Conservation (phyloP, 2,113 vertebrate species). For the Etia nguti region DNA sequence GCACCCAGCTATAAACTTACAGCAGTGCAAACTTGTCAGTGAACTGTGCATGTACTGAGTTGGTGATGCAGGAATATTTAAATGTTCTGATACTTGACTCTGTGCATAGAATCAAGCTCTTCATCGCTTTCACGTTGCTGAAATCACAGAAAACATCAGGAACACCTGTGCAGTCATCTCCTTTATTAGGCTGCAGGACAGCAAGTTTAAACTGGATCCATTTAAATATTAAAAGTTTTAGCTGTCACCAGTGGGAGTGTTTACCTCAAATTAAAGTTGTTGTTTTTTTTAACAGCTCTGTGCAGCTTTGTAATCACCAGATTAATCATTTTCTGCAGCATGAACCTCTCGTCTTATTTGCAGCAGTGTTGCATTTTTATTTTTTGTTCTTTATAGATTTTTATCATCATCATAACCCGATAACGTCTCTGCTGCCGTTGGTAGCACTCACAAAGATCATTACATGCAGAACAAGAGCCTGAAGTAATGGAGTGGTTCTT, state of each 20-base stretch:
- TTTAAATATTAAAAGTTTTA: not conserved
- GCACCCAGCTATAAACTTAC: not conserved
- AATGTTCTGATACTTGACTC: not conserved
- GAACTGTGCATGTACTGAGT: not conserved
- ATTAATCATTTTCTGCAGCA: not conserved
- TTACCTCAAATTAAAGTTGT: not conserved
- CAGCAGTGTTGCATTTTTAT: rapidly evolving
- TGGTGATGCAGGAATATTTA: not conserved
- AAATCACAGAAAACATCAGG: not conserved
- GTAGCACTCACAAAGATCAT: too few relatives aligned
- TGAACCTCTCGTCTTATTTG: not conserved
- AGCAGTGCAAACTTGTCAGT: not conserved
- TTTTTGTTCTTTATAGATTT: not conserved
- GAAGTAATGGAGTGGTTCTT: too few relatives aligned
- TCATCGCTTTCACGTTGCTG: not conserved
- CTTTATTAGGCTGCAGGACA: not conserved
- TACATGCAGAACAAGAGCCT: too few relatives aligned
- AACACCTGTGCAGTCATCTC: rapidly evolving
- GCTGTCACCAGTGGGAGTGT: not conserved
- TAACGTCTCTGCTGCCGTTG: too few relatives aligned
- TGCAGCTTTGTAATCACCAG: rapidly evolving
- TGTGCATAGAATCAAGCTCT: not conserved
- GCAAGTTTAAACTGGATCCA: not conserved
- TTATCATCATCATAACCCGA: too few relatives aligned
- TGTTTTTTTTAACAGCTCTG: not conserved